Evolutionary conservation across 2,888 invertebrate species (phyloP).

Genomic region (Globia sparganii): DNA sequence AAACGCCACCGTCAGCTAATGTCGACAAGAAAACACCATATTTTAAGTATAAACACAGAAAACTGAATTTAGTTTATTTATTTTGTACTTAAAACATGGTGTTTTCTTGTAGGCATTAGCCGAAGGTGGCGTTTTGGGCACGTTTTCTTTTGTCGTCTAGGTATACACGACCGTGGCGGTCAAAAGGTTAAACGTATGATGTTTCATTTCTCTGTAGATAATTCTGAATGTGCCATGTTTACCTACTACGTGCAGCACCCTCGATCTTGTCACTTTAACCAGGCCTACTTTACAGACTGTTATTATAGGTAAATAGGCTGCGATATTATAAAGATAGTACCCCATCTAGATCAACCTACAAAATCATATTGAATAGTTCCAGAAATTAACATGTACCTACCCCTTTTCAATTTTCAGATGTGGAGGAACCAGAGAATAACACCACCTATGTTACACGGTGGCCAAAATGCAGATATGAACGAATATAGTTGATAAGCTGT

Average conservation of each 20-base stretch:
- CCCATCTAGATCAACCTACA: not conserved
- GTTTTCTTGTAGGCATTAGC: too few species aligned
- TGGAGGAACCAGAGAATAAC: constrained; percentile 23
- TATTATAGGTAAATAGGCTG: not conserved
- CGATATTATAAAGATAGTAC: too few species aligned
- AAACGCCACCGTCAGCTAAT: too few species aligned
- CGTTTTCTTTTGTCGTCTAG: too few species aligned
- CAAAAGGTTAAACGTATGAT: too few species aligned
- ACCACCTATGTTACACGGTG: not conserved
- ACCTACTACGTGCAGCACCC: not conserved
- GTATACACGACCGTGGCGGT: too few species aligned
- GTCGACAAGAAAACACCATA: too few species aligned
- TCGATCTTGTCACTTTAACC: not conserved
- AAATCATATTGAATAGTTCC: not conserved
- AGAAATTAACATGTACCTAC: not conserved
- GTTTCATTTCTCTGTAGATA: not conserved
- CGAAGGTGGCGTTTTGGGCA: too few species aligned
- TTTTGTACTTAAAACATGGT: too few species aligned
- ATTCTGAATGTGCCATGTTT: not conserved
- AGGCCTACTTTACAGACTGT: not conserved
- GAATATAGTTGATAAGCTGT: constrained; percentile 5
- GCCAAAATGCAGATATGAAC: not conserved
- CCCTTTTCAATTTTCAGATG: constrained; percentile 10
- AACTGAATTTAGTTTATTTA: too few species aligned
- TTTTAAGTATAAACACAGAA: too few species aligned